Conservation (phyloP, 2,888 invertebrate genomes). For the Chalcosyrphus nemorum region DNA sequence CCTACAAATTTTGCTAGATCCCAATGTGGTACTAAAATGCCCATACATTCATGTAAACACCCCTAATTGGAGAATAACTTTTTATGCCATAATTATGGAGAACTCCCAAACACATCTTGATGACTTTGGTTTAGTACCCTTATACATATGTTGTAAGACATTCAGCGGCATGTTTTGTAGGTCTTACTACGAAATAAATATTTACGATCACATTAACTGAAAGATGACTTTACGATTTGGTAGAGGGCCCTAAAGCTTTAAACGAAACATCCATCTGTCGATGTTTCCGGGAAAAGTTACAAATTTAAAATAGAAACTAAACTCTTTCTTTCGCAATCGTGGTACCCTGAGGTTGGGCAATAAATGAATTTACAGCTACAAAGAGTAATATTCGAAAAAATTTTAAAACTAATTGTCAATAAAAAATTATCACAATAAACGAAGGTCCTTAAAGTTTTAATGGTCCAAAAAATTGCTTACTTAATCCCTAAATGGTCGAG, state of each 20-base stretch:
- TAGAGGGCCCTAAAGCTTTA: too few species aligned
- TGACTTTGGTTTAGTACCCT: too few species aligned
- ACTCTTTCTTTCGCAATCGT: not conserved
- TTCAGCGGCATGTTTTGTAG: too few species aligned
- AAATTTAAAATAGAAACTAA: too few species aligned
- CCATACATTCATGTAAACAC: too few species aligned
- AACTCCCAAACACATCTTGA: too few species aligned
- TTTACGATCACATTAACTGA: not conserved
- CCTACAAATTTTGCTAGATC: too few species aligned
- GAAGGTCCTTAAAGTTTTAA: not conserved
- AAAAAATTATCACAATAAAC: conserved; percentile 1
- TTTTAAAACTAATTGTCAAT: conserved; percentile 7
- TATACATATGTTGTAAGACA: too few species aligned
- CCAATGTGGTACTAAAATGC: too few species aligned
- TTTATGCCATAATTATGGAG: too few species aligned
- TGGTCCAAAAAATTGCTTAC: conserved; percentile 13
- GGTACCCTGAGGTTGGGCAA: not conserved
- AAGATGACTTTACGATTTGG: not conserved
- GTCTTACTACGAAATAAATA: too few species aligned
- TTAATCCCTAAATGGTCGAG: conserved; percentile 17
- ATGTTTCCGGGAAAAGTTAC: not conserved
- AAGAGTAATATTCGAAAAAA: not conserved
- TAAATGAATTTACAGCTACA: not conserved
- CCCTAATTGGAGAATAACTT: too few species aligned
- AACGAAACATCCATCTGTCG: not conserved